Evolutionary conservation across 2,888 invertebrate genomes (phyloP).

Genomic region (Leptodirus hochenwartii): DNA sequence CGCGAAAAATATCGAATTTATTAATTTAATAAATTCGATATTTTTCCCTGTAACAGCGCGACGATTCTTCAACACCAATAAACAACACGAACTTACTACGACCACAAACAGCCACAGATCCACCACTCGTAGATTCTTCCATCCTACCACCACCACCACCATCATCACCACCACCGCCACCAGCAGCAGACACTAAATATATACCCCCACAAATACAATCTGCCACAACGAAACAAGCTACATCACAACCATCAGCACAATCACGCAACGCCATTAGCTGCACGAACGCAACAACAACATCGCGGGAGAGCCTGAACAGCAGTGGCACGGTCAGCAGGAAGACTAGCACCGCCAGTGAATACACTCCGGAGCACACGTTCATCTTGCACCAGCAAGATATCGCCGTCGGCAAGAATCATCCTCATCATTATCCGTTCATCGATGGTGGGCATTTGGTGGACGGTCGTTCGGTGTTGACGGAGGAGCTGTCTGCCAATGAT

Average conservation of each 20-base stretch:
- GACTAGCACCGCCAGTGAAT: constrained; percentile 37
- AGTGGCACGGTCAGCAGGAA: constrained; percentile 32
- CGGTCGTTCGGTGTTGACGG: no score
- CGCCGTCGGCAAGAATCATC: no score
- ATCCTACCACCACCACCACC: no score
- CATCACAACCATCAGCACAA: constrained; percentile 8
- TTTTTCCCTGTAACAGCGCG: constrained; percentile 17
- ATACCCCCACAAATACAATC: constrained; percentile 16
- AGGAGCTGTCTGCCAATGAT: no score
- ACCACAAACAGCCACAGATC: background rate
- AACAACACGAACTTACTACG: no score
- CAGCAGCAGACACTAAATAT: no score
- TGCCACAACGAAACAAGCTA: constrained; percentile 13
- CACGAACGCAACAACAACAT: no score
- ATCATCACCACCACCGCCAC: no score
- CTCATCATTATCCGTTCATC: no score
- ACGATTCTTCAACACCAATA: constrained; percentile 19
- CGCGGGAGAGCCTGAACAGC: constrained; percentile 27
- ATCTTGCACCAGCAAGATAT: no score
- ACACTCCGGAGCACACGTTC: constrained; percentile 34
- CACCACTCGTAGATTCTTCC: no score
- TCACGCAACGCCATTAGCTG: constrained; percentile 1
- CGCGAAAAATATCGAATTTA: background rate
- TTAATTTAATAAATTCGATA: background rate
- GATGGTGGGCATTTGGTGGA: no score